A percentile compares a stretch with the other conserved stretches of the same genome.
phyloP scores from a whole-genome alignment of 2,113 vertebrate species.

The Mesembrinibis cayennensis region DNA sequence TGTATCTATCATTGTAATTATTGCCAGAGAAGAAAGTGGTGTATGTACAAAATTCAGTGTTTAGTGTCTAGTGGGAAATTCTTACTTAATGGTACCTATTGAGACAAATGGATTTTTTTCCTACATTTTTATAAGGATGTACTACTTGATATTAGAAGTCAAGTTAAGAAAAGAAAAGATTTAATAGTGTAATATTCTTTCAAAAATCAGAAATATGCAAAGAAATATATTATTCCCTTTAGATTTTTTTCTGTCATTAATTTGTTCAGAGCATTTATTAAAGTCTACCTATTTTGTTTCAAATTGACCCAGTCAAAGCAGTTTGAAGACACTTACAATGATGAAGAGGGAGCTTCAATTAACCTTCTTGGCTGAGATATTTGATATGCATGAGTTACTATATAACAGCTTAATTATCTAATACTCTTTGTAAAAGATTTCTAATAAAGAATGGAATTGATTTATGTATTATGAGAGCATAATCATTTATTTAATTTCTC shows the following conservation, averaged over 20 bases:
- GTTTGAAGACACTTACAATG: constrained; percentile 72
- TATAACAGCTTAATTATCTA: constrained; percentile 77
- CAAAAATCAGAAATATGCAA: constrained; percentile 48
- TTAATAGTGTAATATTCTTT: background rate
- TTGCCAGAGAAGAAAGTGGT: background rate
- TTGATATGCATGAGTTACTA: constrained; percentile 78
- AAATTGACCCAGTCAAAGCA: constrained; percentile 71
- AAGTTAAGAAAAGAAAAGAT: background rate
- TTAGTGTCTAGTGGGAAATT: background rate
- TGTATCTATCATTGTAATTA: background rate
- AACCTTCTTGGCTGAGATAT: constrained; percentile 73
- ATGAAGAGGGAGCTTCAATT: constrained; percentile 75
- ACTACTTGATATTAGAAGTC: background rate
- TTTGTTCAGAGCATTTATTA: constrained; percentile 68
- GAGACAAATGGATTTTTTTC: background rate
- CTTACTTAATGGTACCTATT: background rate
- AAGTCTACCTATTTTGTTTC: constrained; percentile 73
- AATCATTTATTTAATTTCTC: constrained; percentile 73
- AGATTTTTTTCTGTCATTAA: constrained; percentile 29
- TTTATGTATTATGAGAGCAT: constrained; percentile 72
- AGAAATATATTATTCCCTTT: constrained; percentile 27
- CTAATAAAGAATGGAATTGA: constrained; percentile 79
- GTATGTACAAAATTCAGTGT: background rate
- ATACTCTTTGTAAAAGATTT: constrained; percentile 74
- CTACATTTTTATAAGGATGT: background rate